phyloP scores from a whole-genome alignment of 2,888 invertebrate genomes.

The Drosophila gaucha region DNA sequence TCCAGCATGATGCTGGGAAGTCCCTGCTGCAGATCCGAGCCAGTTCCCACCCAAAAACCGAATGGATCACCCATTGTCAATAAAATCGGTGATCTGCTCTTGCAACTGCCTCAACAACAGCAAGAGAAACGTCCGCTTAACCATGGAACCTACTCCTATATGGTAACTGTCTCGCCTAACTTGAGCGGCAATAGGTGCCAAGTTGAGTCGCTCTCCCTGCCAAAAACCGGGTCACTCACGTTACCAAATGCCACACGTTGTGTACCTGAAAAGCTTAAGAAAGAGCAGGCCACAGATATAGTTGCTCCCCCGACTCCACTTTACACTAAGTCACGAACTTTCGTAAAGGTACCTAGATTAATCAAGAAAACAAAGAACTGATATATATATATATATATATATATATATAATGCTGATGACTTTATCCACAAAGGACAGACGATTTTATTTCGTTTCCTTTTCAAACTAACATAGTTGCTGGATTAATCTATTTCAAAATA shows the following conservation, averaged over 20 bases:
- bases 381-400: neutral
- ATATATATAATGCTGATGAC: neutral
- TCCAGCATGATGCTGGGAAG: neutral
- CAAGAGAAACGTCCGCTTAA: neutral
- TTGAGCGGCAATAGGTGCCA: slow-evolving; percentile 15
- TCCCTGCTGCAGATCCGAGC: neutral
- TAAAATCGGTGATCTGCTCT: slow-evolving; percentile 38
- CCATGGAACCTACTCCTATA: slow-evolving; percentile 14
- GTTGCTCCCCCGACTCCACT: neutral
- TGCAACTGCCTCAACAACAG: slow-evolving; percentile 20
- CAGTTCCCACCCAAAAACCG: neutral
- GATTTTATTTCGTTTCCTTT: neutral
- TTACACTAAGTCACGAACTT: slow-evolving; percentile 6
- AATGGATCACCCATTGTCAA: slow-evolving; percentile 4
- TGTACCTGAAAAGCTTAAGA: neutral
- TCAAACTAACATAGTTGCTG: neutral
- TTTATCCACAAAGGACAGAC: neutral
- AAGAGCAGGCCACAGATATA: neutral
- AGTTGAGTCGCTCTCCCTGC: slow-evolving; percentile 1
- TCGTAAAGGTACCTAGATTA: slow-evolving; percentile 9
- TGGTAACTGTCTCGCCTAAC: slow-evolving; percentile 36
- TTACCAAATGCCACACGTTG: neutral
- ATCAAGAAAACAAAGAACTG: slow-evolving; percentile 24
- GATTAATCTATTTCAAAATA: slow-evolving; percentile 21
- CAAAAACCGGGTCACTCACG: neutral